Conservation (phyloP, 2,888 invertebrate species). For the Acanthococcus lagerstroemiae region DNA sequence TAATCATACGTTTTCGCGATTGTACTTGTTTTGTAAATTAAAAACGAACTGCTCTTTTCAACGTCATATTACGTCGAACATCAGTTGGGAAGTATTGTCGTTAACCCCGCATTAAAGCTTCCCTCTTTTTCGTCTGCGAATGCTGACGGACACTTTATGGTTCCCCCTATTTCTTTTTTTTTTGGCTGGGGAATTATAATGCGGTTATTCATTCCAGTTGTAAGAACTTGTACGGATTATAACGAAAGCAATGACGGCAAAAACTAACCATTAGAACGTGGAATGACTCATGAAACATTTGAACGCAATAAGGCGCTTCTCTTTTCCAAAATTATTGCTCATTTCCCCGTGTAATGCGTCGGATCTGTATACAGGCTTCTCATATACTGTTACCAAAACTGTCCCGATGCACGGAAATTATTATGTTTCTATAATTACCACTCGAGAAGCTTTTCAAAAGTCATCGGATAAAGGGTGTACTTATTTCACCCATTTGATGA, state of each 20-base stretch:
- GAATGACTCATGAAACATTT: background rate
- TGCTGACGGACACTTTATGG: background rate
- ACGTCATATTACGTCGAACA: too few relatives aligned
- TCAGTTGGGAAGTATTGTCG: background rate
- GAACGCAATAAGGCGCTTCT: background rate
- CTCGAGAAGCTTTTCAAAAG: too few relatives aligned
- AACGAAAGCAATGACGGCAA: background rate
- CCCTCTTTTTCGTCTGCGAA: background rate
- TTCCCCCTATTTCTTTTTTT: background rate
- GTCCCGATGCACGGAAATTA: too few relatives aligned
- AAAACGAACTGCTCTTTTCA: too few relatives aligned
- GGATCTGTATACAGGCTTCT: background rate
- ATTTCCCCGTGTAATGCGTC: background rate
- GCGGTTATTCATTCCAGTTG: conserved; percentile 13
- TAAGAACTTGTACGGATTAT: conserved; percentile 4
- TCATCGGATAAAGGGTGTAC: too few relatives aligned
- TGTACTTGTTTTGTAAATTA: too few relatives aligned
- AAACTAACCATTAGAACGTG: too few relatives aligned
- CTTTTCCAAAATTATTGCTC: background rate
- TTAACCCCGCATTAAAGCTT: background rate
- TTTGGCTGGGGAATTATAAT: background rate
- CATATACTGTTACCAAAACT: too few relatives aligned
- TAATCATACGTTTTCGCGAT: too few relatives aligned
- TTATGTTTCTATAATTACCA: too few relatives aligned
- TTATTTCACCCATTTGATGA: too few relatives aligned